Percentiles rank a stretch among this genome's conserved stretches.
Evolutionary conservation across 2,888 invertebrate genomes (phyloP).

Genomic region (Hypolimnas misippus): DNA sequence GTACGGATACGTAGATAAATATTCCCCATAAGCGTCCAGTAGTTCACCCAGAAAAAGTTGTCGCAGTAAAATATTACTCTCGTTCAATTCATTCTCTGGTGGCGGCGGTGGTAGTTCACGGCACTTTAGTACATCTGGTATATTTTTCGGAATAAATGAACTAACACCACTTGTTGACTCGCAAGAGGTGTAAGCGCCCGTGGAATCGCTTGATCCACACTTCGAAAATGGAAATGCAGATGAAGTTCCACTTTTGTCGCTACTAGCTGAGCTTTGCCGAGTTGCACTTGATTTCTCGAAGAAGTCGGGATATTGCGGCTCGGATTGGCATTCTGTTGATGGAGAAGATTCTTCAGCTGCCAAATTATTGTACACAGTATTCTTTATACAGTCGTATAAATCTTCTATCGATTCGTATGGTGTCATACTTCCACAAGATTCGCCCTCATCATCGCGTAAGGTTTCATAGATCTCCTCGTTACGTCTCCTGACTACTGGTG

Average conservation of each 20-base stretch:
- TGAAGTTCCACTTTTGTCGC: conserved; percentile 77
- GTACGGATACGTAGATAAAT: conserved; percentile 84
- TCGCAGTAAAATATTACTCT: conserved; percentile 75
- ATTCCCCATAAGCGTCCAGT: conserved; percentile 87
- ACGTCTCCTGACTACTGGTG: conserved; percentile 65
- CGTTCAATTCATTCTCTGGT: conserved; percentile 59
- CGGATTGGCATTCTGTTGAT: conserved; percentile 72
- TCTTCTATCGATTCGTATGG: conserved; percentile 82
- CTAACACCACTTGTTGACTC: conserved; percentile 78
- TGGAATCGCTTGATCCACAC: conserved; percentile 78
- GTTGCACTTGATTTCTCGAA: conserved; percentile 72
- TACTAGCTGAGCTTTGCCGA: conserved; percentile 76
- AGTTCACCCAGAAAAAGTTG: conserved; percentile 87
- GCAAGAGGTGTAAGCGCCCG: conserved; percentile 75
- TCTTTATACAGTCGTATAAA: conserved; percentile 79
- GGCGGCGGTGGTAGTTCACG: conserved; percentile 73
- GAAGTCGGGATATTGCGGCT: conserved; percentile 74
- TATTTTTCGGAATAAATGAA: conserved; percentile 67
- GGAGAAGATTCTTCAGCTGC: conserved; percentile 73
- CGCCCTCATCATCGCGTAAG: conserved; percentile 65
- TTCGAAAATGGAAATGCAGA: conserved; percentile 80
- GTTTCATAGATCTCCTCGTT: conserved; percentile 77
- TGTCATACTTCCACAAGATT: conserved; percentile 77
- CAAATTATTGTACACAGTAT: conserved; percentile 69
- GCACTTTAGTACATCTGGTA: conserved; percentile 67